Evolutionary conservation across 2,113 vertebrate genomes (phyloP), one percentile per base, ranked within the genome.

Genomic region (Onychostoma macrolepis): DNA sequence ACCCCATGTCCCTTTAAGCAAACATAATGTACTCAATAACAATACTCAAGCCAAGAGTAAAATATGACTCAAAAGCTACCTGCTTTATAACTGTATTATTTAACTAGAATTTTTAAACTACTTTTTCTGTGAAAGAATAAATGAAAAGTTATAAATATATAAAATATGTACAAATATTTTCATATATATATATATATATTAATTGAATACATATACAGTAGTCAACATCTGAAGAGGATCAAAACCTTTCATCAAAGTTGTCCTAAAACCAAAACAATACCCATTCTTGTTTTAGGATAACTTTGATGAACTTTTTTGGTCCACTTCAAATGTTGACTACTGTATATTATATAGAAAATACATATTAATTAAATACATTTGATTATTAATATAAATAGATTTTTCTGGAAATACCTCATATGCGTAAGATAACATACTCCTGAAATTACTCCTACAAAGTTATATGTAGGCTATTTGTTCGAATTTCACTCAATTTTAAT

Each of bases 1-100:
- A 88, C n/a, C 92, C 91, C 75, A 86, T 84, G 38, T 86, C 48
- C 78, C 94, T 94, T 82, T 17, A 89, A 88, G 53, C 6, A 80
- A 1, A 21, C 45, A 50, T 17, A 50, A 50, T 56, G 53, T 21
- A 56, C 53, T 56, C 53, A 56, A 56, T 21, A 56, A 56, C 53
- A 56, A 7, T 56, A 56, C 53, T 21, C 53, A 56, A 56, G 53
- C 53, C 45, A 56, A 7, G 19, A 72, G 33, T 33, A 24, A 72
- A 65, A 79, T 61, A 79, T 33, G 69, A 76, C 15, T 28, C 13
- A 28, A 53, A 80, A 80, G 21, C 19, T 11, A 38, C 4, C 8
- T 21, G 67, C 17, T 71, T 65, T 71, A 19, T 21, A 36, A 36
- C 30, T 36, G 0, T 17, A 67, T 6, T 65, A 33, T 67, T 30